phyloP scores from a whole-genome alignment of 2,888 invertebrate species.

The Octodonta nipae region DNA sequence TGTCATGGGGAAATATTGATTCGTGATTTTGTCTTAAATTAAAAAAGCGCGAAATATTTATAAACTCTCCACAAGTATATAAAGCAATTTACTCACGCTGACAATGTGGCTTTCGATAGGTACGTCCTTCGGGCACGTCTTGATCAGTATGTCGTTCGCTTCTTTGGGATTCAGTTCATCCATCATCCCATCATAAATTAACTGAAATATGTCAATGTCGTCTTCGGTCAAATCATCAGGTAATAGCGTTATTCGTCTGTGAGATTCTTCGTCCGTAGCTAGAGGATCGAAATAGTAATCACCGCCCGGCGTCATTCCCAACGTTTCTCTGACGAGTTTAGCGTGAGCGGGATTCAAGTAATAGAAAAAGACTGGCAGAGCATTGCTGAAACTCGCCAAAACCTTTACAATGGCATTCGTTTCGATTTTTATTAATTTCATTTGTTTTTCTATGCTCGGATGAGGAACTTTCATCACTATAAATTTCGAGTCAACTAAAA shows the following conservation, averaged over 20 bases:
- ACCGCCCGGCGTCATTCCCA: slow-evolving; percentile 53
- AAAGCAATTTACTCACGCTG: no score
- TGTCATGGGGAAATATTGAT: no score
- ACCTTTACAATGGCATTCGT: slow-evolving; percentile 59
- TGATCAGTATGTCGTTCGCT: slow-evolving; percentile 69
- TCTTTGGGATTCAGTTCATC: slow-evolving; percentile 61
- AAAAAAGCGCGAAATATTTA: no score
- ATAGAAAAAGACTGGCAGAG: slow-evolving; percentile 66
- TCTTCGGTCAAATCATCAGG: slow-evolving; percentile 57
- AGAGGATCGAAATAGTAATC: slow-evolving; percentile 45
- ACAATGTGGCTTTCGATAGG: no score
- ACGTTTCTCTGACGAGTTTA: slow-evolving; percentile 50
- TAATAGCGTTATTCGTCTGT: slow-evolving; percentile 59
- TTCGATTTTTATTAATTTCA: slow-evolving; percentile 53
- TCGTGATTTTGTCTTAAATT: no score
- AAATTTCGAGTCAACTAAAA: slow-evolving; percentile 22
- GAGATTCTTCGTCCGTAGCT: slow-evolving; percentile 48
- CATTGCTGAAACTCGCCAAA: slow-evolving; percentile 62
- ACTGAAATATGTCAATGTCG: slow-evolving; percentile 48
- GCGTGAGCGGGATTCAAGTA: slow-evolving; percentile 60
- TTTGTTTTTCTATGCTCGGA: slow-evolving; percentile 40
- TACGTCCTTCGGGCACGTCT: slow-evolving; percentile 47
- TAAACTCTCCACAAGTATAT: no score
- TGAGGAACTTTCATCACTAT: slow-evolving; percentile 44
- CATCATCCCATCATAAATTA: slow-evolving; percentile 45